Conservation (phyloP, 2,797 vertebrate species). For the Vultur gryphus region DNA sequence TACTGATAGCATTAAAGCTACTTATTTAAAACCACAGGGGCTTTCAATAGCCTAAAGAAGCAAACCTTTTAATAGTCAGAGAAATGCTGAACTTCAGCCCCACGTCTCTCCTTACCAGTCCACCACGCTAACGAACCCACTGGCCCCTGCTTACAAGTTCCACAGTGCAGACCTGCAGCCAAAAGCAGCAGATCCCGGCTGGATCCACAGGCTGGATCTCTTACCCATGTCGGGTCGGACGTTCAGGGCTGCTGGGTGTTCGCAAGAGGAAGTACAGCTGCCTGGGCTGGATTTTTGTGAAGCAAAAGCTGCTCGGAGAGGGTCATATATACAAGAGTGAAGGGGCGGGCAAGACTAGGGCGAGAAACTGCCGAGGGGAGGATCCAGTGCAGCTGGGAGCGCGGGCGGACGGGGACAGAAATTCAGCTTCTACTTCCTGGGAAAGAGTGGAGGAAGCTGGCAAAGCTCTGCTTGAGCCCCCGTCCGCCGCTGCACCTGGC, state of each 20-base stretch:
- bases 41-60: neutral
- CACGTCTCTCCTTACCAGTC: accelerated
- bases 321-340: neutral
- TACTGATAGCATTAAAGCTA: neutral
- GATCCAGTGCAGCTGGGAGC: neutral
- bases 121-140: accelerated
- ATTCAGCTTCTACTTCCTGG: neutral
- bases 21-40: neutral
- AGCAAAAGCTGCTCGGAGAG: neutral
- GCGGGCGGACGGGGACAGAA: neutral
- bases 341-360: neutral
- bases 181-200: neutral
- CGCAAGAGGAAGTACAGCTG: neutral
- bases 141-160: no score
- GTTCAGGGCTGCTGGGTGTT: no score
- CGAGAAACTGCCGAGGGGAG: neutral
- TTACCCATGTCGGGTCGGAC: neutral
- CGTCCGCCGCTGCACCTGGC: neutral
- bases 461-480: neutral
- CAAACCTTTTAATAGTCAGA: accelerated
- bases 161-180: neutral
- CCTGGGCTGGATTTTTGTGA: accelerated
- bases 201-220: neutral
- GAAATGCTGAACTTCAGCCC: neutral
- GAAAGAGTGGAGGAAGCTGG: neutral